A percentile compares a stretch with the other conserved stretches of the same genome.
Evolutionary conservation across 2,888 invertebrate species (phyloP).

Genomic region (Entomobrya multifasciata): DNA sequence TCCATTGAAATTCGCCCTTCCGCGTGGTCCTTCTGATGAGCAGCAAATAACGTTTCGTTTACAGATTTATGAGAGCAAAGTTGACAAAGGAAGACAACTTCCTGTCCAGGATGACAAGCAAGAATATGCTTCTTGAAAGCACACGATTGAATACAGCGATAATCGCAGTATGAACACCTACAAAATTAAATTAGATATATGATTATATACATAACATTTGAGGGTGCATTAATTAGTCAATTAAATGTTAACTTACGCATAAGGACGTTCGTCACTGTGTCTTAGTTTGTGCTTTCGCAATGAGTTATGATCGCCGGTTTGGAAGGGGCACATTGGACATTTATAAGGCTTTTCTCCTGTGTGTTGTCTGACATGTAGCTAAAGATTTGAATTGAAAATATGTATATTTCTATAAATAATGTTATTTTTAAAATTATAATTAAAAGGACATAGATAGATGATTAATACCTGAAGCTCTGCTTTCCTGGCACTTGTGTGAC

Average conservation of each 20-base stretch:
- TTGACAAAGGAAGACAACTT: constrained; percentile 83
- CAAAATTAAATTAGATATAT: too few species aligned
- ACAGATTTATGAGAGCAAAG: constrained; percentile 84
- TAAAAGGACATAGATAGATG: too few species aligned
- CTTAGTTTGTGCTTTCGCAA: constrained; percentile 83
- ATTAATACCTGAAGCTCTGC: constrained; percentile 83
- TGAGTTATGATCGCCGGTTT: constrained; percentile 89
- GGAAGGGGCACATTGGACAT: constrained; percentile 87
- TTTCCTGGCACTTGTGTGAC: constrained; percentile 87
- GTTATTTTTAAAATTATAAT: too few species aligned
- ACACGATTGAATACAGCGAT: constrained; percentile 87
- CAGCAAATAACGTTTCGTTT: constrained; percentile 83
- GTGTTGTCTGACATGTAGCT: constrained; percentile 88
- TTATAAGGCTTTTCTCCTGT: constrained; percentile 90
- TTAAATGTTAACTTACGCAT: constrained; percentile 83
- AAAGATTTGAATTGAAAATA: constrained; percentile 75
- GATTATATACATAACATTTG: background rate
- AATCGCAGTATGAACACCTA: constrained; percentile 86
- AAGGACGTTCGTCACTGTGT: constrained; percentile 84
- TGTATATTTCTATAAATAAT: too few species aligned
- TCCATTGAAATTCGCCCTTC: constrained; percentile 81
- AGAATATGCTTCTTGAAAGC: constrained; percentile 85
- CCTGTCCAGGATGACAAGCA: constrained; percentile 82
- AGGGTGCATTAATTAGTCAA: background rate
- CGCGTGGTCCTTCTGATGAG: constrained; percentile 84